phyloP scores from a whole-genome alignment of 2,888 invertebrate genomes.

The Meghimatium bilineatum region DNA sequence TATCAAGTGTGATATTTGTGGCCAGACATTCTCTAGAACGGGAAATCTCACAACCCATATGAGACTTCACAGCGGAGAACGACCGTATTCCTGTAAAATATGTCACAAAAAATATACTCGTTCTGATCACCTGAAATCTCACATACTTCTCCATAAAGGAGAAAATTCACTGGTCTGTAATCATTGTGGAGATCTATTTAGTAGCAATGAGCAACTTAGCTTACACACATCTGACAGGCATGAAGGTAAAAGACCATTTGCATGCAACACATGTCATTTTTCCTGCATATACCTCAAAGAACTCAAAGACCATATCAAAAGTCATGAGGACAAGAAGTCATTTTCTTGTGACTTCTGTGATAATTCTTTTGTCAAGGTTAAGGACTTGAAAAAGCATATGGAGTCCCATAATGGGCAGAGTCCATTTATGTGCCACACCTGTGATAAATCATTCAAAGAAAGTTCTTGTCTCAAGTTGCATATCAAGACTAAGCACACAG shows the following conservation, averaged over 20 bases:
- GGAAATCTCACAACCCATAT: slow-evolving; percentile 45
- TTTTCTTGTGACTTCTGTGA: slow-evolving; percentile 33
- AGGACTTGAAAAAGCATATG: slow-evolving; percentile 36
- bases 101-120: slow-evolving; percentile 47
- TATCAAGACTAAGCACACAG: slow-evolving; percentile 33
- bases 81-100: slow-evolving; percentile 42
- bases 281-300: slow-evolving; percentile 34
- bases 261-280: slow-evolving; percentile 90
- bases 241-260: slow-evolving; percentile 94
- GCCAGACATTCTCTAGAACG: slow-evolving; percentile 38
- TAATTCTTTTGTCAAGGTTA: slow-evolving; percentile 12
- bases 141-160: slow-evolving; percentile 37
- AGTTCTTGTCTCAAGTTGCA: slow-evolving; percentile 39
- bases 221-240: slow-evolving; percentile 93
- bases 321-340: slow-evolving; percentile 8
- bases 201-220: background rate
- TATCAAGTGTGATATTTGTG: slow-evolving; percentile 46
- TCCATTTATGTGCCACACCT: slow-evolving; percentile 21
- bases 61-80: slow-evolving; percentile 48
- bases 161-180: slow-evolving; percentile 35
- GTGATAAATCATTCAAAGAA: slow-evolving; percentile 34
- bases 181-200: slow-evolving; percentile 42
- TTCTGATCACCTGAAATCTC: slow-evolving; percentile 45
- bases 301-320: slow-evolving; percentile 34
- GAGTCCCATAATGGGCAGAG: slow-evolving; percentile 25